phyloP scores from a whole-genome alignment of 2,797 vertebrate genomes.

The Mormyrops attenuatus region DNA sequence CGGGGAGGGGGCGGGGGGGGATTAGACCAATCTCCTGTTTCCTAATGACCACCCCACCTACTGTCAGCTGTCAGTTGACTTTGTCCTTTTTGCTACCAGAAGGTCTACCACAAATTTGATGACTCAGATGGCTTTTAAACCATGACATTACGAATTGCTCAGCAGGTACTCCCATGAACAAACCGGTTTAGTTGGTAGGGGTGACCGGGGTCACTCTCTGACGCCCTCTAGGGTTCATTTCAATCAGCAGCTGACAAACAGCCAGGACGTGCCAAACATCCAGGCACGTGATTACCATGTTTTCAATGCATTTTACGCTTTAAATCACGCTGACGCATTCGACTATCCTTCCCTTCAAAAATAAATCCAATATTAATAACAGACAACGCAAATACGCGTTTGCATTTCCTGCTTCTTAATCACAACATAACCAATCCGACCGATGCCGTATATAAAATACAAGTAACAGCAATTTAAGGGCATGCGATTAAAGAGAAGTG shows the following conservation, averaged over 20 bases:
- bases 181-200: background rate
- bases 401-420: background rate
- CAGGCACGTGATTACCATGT: background rate
- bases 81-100: background rate
- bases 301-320: background rate
- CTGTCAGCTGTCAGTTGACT: background rate
- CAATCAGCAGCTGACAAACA: background rate
- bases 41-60: background rate
- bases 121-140: background rate
- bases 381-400: background rate
- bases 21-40: background rate
- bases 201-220: background rate
- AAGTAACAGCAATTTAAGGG: background rate
- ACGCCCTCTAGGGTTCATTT: conserved; percentile 3
- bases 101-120: background rate
- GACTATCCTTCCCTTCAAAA: background rate
- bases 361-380: background rate
- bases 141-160: background rate
- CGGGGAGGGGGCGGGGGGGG: background rate
- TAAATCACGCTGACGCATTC: background rate
- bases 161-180: background rate
- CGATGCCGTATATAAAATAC: background rate
- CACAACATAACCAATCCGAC: background rate
- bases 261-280: background rate
- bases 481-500: background rate